Conservation (phyloP, 1,140 invertebrate species). For the Zaprionus kolodkinae region DNA sequence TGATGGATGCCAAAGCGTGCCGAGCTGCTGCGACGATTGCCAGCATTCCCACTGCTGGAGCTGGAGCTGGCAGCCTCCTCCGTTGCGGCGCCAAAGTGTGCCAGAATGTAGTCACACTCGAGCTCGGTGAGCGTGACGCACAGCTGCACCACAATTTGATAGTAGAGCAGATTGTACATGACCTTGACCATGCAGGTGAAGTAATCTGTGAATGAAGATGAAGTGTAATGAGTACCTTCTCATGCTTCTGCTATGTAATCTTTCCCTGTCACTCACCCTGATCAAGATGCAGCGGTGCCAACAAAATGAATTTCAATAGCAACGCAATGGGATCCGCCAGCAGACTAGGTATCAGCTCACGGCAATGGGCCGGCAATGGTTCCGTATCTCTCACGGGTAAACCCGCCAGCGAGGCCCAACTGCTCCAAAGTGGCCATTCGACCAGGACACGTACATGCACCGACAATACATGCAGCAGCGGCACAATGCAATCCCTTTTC, state of each 20-base stretch:
- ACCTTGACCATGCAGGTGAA: constrained; percentile 93
- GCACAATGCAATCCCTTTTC: constrained; percentile 95
- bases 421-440: constrained; percentile 88
- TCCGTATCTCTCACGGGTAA: constrained; percentile 75
- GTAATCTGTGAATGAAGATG: constrained; percentile 87
- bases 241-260: neutral
- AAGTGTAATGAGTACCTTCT: no score
- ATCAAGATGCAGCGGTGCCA: constrained; percentile 93
- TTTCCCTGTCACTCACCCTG: constrained; percentile 87
- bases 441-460: constrained; percentile 91
- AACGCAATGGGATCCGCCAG: constrained; percentile 93
- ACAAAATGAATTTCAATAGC: constrained; percentile 93
- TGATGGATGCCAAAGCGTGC: constrained; percentile 22
- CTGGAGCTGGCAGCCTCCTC: neutral
- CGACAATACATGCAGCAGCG: constrained; percentile 93
- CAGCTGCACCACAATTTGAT: constrained; percentile 92
- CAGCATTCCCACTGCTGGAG: neutral
- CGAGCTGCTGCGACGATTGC: constrained; percentile 29
- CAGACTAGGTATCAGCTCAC: constrained; percentile 85
- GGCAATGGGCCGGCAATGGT: constrained; percentile 77
- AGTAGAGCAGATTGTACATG: constrained; percentile 94
- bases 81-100: constrained; percentile 54
- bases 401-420: constrained; percentile 88
- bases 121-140: constrained; percentile 85
- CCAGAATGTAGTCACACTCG: constrained; percentile 84